These are phyloP conservation scores for Bombus sibiricus DNA, from an alignment of 1,140 invertebrate species.

Conservation along the genomic window DNA sequence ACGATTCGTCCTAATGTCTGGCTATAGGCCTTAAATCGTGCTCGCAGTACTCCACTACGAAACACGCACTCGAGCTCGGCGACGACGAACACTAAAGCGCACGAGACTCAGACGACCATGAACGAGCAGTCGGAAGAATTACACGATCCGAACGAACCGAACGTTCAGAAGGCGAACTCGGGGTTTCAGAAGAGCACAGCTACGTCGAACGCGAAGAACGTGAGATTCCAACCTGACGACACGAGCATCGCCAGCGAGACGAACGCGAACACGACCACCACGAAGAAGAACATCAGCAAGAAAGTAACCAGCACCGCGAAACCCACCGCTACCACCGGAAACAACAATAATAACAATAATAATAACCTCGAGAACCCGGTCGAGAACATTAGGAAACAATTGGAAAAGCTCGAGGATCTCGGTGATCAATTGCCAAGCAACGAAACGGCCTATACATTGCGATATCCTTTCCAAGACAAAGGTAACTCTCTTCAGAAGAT, in stretches of 20 bases:
- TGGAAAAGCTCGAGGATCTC: slow-evolving; percentile 90
- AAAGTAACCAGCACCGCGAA: slow-evolving; percentile 85
- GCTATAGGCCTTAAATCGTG: slow-evolving; percentile 83
- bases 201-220: slow-evolving; percentile 57
- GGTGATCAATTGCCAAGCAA: slow-evolving; percentile 90
- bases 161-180: slow-evolving; percentile 56
- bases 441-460: slow-evolving; percentile 87
- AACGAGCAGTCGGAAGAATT: slow-evolving; percentile 61
- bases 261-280: slow-evolving; percentile 75
- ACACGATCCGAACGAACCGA: slow-evolving; percentile 67
- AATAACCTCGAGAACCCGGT: slow-evolving; percentile 86
- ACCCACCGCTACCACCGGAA: slow-evolving; percentile 73
- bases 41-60: slow-evolving; percentile 79
- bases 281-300: slow-evolving; percentile 72
- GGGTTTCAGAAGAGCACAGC: slow-evolving; percentile 57
- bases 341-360: slow-evolving; percentile 63
- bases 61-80: slow-evolving; percentile 77
- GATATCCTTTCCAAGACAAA: slow-evolving; percentile 89
- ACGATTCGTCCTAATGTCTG: slow-evolving; percentile 81
- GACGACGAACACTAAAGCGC: slow-evolving; percentile 74
- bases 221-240: slow-evolving; percentile 79
- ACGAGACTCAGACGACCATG: slow-evolving; percentile 55
- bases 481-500: slow-evolving; percentile 76
- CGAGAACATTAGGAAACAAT: slow-evolving; percentile 89
- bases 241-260: slow-evolving; percentile 78